Base-by-base conservation (phyloP, 1,140 invertebrate genomes). In the Bombus turneri region DNA sequence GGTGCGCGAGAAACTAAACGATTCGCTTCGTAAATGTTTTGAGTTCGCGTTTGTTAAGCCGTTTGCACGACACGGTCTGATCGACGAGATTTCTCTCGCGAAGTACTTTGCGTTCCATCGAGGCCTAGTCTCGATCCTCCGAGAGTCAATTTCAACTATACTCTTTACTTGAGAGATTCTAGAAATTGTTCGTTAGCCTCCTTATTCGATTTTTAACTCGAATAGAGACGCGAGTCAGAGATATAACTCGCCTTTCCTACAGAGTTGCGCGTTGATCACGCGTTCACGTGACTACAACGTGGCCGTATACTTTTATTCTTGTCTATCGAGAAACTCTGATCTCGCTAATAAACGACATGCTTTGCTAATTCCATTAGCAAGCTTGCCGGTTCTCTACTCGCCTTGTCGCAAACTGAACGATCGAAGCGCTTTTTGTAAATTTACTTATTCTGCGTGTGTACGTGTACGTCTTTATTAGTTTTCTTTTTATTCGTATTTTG, bases 1-100 rank as follows among this genome's bases (percentile, higher is more conserved):
- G 82, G 86, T 75, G 86, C 82, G 69, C 43, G 82, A 87, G 47
- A 87, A 87, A 84, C 47, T 87, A 84, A 86, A 85, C 43, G 79
- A 73, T 86, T 18, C 79, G 62, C 79, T 72, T 80, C 76, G 76
- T 79, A 37, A 37, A 57, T 18, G 43, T 75, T 78, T 34, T 34
- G 47, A 78, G n/a, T 59, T 78, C 22, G 25, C 25, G 47, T 59
- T 78, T 0, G 18, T 25, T 31, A 22, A 53, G 6, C 13, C 12
- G 12, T 9, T 62, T 64, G 0, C 43, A 37, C 31, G 1, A 53
- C 18, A 22, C 6, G 31, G 8, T 31, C 25, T 3, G 6, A 39
- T 64, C 39, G 39, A 31, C n/a, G 12, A n/a, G 12, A 12, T 64
- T n/a, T n/a, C 59, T 28, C 12, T n/a, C 62, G n/a, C 28, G 12